These are phyloP conservation scores for Sisyra nigra DNA, from an alignment of 2,888 invertebrate species.

Conservation along the genomic window DNA sequence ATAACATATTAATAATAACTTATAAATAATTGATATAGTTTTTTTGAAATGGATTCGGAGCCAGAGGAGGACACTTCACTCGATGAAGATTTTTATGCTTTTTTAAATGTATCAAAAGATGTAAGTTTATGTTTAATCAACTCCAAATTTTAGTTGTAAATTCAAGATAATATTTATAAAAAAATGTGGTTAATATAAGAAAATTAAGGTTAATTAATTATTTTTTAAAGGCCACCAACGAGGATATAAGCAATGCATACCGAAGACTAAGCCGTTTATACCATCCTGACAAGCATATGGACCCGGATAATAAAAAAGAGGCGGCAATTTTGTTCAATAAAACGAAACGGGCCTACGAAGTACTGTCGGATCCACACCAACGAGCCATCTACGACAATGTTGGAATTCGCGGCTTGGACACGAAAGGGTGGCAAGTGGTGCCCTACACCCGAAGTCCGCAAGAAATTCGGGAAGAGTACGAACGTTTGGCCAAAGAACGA, in stretches of 20 bases:
- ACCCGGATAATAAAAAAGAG: slow-evolving; percentile 66
- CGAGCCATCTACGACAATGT: slow-evolving; percentile 86
- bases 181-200: neutral
- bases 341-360: slow-evolving; percentile 89
- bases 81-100: slow-evolving; percentile 79
- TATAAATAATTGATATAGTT: no score
- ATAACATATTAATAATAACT: no score
- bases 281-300: slow-evolving; percentile 92
- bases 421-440: slow-evolving; percentile 92
- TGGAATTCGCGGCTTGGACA: slow-evolving; percentile 82
- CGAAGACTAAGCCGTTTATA: slow-evolving; percentile 81
- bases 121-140: slow-evolving; percentile 33
- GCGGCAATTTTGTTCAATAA: slow-evolving; percentile 88
- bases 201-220: slow-evolving; percentile 9
- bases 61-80: slow-evolving; percentile 45
- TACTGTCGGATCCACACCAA: slow-evolving; percentile 82
- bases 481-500: slow-evolving; percentile 65
- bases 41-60: slow-evolving; percentile 43
- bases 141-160: neutral
- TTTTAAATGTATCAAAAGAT: slow-evolving; percentile 69
- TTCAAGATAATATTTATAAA: neutral
- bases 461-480: slow-evolving; percentile 95
- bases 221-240: slow-evolving; percentile 60
- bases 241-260: slow-evolving; percentile 90
- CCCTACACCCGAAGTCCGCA: slow-evolving; percentile 82